Base-by-base conservation (phyloP, 2,888 invertebrate species). In the Idaea biselata region DNA sequence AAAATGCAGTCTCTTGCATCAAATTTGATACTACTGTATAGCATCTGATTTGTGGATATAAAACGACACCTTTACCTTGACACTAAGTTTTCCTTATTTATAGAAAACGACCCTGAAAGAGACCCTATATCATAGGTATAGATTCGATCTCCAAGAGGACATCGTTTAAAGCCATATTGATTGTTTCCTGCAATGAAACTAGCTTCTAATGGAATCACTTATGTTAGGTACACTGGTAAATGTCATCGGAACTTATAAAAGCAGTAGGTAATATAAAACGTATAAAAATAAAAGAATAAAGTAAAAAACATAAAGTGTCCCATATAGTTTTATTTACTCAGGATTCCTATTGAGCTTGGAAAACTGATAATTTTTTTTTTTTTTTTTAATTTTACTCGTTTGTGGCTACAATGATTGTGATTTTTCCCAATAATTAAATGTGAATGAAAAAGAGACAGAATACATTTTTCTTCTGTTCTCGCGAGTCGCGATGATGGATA, bases 41-140 rank as follows among this genome's bases (percentile, higher is more conserved):
- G 57, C 64, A 68, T 14, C 44, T 44, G 44, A 62, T 44, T 66
- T 68, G 66, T 55, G 74, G 73, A 73, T 74, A 72, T 83, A 86
- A 87, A 83, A 79, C 79, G 65, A 77, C 73, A 72, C 78, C 79
- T 80, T 74, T 81, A 84, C 86, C 86, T 87, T 88, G 87, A 80
- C 79, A 80, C 75, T 75, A 76, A 77, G 78, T 86, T 89, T 89
- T 89, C 88, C 89, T 90, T 81, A 77, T 89, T 80, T 73, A 76
- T 80, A 78, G 75, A 73, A 74, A 77, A 79, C 70, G 83, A 67
- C 83, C 84, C 76, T 84, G 83, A 82, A 73, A 72, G 70, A 77
- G 77, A 75, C 77, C 79, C 83, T 81, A 74, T 66, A 76, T 77
- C 74, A 80, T 78, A 76, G 71, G 72, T 75, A 74, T 73, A 73